A percentile compares a stretch with the other conserved stretches of the same genome.
phyloP scores from a whole-genome alignment of 2,888 invertebrate species.

The Amiota mariae region DNA sequence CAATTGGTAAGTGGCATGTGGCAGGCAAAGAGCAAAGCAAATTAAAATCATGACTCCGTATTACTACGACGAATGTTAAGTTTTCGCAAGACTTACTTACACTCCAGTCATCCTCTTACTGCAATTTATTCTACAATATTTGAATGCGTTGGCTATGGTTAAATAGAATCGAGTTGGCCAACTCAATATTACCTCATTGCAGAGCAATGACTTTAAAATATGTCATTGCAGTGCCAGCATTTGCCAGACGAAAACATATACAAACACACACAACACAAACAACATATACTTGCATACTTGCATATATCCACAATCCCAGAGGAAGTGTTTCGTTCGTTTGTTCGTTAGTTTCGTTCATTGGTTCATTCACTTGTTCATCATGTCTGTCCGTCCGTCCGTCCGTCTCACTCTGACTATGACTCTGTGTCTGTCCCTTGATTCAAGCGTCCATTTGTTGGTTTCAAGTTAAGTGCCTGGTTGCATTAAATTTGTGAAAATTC shows the following conservation, averaged over 20 bases:
- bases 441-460: not conserved
- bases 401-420: too few relatives aligned
- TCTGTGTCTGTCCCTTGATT: not conserved
- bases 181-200: not conserved
- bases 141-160: too few relatives aligned
- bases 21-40: conserved; percentile 20
- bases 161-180: not conserved
- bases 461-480: conserved; percentile 18
- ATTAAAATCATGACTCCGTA: conserved; percentile 32
- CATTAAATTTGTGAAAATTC: conserved; percentile 32
- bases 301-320: not conserved
- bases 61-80: conserved; percentile 11
- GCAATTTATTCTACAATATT: too few relatives aligned
- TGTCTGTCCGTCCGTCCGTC: not conserved
- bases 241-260: not conserved
- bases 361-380: not conserved
- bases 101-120: too few relatives aligned
- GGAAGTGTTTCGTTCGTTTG: not conserved
- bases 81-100: not conserved
- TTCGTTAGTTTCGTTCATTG: not conserved
- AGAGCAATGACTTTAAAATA: conserved; percentile 55
- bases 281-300: not conserved
- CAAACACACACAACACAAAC: too few relatives aligned
- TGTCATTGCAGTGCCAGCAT: conserved; percentile 40
- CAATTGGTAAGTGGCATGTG: conserved; percentile 19